Evolutionary conservation across 1,140 invertebrate genomes (phyloP).

Genomic region (Pygmarrhopalites habei): DNA sequence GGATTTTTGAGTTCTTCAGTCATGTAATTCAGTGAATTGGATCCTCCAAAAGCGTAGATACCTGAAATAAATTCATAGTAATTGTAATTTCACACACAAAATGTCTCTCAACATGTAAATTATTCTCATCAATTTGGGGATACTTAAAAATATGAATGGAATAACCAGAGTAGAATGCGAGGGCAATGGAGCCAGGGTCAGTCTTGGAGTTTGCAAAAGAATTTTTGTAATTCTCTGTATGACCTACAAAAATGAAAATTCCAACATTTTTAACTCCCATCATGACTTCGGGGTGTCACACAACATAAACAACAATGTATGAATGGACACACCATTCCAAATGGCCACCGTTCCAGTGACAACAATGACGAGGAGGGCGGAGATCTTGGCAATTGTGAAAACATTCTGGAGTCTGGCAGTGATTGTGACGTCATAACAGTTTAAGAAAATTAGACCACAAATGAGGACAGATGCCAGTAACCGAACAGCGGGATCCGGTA

Average conservation of each 20-base stretch:
- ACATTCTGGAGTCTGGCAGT: conserved; percentile 81
- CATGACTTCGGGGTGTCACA: no score
- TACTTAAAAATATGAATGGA: no score
- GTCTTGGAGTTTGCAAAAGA: conserved; percentile 70
- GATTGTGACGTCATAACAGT: conserved; percentile 77
- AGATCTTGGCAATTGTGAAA: conserved; percentile 49
- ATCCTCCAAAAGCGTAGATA: conserved; percentile 89
- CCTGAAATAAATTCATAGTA: conserved; percentile 57
- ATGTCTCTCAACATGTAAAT: no score
- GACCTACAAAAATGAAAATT: no score
- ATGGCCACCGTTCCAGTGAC: conserved; percentile 68
- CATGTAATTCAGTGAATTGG: conserved; percentile 79
- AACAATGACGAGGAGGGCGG: conserved; percentile 49
- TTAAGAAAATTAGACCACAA: conserved; percentile 75
- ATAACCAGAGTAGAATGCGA: conserved; percentile 61
- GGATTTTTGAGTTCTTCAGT: conserved; percentile 89
- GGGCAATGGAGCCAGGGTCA: conserved; percentile 72
- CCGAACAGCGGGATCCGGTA: conserved; percentile 61
- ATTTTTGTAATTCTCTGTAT: conserved; percentile 63
- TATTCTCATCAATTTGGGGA: no score
- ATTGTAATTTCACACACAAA: no score
- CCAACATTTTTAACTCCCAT: no score
- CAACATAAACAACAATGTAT: no score
- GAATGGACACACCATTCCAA: conserved; percentile 58
- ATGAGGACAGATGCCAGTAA: conserved; percentile 67